These are phyloP conservation scores for Drosophila neoperkinsi DNA, from an alignment of 2,888 invertebrate genomes.

Conservation along the genomic window DNA sequence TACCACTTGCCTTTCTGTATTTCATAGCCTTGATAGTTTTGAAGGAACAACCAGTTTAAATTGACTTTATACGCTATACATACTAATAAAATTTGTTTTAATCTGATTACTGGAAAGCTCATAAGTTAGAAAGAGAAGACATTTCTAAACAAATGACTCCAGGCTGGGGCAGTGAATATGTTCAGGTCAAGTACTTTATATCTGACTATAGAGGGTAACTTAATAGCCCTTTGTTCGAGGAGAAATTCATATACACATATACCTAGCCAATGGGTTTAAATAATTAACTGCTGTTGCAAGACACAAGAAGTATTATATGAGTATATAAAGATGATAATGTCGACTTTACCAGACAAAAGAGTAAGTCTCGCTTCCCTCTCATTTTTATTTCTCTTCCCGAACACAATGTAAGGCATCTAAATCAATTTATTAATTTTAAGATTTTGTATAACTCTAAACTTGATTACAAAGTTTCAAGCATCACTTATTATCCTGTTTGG, in stretches of 20 bases:
- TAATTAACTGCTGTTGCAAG: not conserved
- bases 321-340: not conserved
- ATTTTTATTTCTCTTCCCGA: not conserved
- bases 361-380: not conserved
- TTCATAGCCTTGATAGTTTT: not conserved
- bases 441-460: not conserved
- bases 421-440: not conserved
- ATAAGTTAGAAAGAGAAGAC: not conserved
- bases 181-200: not conserved
- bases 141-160: not conserved
- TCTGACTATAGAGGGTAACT: not conserved
- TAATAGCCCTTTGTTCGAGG: not conserved
- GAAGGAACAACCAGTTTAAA: not conserved
- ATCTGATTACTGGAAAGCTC: not conserved
- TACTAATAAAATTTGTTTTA: not conserved
- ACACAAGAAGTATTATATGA: not conserved
- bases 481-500: not conserved
- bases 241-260: not conserved
- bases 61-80: not conserved
- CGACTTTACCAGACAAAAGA: not conserved
- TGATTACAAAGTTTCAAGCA: not conserved
- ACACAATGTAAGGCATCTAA: not conserved
- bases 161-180: too few species aligned
- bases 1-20: not conserved
- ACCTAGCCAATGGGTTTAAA: not conserved